Evolutionary conservation across 1,140 invertebrate species (phyloP).

Genomic region (Vanessa tameamea): DNA sequence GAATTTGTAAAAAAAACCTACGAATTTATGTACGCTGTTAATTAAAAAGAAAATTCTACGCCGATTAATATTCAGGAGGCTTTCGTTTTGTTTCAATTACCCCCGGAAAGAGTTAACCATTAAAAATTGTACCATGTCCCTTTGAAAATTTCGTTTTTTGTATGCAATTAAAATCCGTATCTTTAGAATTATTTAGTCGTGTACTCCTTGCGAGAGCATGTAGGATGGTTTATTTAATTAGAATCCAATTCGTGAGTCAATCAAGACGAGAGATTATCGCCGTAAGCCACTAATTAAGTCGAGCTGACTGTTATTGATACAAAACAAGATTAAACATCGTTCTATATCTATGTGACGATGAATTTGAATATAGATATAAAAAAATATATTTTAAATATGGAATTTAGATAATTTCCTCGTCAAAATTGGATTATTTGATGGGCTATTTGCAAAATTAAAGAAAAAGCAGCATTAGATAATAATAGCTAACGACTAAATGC

Average conservation of each 20-base stretch:
- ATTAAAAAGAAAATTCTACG: background rate
- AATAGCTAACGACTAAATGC: no score
- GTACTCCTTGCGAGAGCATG: conserved; percentile 1
- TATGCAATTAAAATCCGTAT: background rate
- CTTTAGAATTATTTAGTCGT: background rate
- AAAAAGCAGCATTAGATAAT: no score
- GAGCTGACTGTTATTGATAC: conserved; percentile 6
- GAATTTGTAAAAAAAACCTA: no score
- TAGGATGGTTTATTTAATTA: conserved; percentile 28
- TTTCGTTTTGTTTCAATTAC: conserved; percentile 8
- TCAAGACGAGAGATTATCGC: conserved; percentile 22
- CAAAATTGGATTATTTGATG: no score
- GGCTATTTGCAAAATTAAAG: no score
- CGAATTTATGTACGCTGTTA: background rate
- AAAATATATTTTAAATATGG: background rate
- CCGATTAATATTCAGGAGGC: background rate
- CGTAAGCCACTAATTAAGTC: conserved; percentile 21
- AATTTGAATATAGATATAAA: no score
- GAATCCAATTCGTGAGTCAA: conserved; percentile 28
- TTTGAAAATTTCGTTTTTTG: background rate
- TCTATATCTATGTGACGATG: background rate
- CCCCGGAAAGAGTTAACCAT: background rate
- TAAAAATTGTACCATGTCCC: background rate
- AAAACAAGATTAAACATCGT: background rate
- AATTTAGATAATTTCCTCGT: no score